Percentiles rank a stretch among this genome's conserved stretches.
Evolutionary conservation across 2,113 vertebrate genomes (phyloP).

Genomic region (Fulmarus glacialis): DNA sequence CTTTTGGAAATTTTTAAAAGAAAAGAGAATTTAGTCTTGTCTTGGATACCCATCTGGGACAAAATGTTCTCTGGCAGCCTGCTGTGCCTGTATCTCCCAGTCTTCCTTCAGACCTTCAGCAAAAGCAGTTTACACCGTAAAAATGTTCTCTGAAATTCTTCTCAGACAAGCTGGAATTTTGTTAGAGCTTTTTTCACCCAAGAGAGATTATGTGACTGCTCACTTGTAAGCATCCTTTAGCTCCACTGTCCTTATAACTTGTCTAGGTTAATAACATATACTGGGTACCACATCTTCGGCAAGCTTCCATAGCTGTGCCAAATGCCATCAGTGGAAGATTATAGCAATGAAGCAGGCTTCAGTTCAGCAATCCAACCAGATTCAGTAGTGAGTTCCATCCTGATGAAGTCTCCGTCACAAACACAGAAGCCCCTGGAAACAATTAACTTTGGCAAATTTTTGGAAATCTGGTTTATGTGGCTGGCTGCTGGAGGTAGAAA

Average conservation of each 20-base stretch:
- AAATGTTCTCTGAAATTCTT: background rate
- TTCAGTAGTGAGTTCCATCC: background rate
- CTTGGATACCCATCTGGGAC: background rate
- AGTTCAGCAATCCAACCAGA: background rate
- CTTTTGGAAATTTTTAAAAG: no score
- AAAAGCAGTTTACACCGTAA: background rate
- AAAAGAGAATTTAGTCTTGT: constrained; percentile 42
- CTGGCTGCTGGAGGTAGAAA: background rate
- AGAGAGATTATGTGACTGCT: background rate
- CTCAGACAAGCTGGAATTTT: background rate
- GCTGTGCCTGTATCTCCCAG: background rate
- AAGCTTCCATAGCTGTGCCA: background rate
- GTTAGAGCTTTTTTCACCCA: background rate
- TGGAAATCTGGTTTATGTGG: background rate
- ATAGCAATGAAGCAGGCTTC: background rate
- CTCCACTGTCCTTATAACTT: background rate
- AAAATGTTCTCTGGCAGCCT: background rate
- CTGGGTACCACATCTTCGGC: background rate
- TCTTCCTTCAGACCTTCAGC: background rate
- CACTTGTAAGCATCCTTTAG: background rate
- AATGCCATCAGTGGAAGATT: background rate
- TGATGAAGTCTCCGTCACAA: background rate
- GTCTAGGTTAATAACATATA: background rate
- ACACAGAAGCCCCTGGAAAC: background rate
- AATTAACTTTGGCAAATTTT: background rate